Conservation (phyloP, 2,888 invertebrate genomes). For the Latrodectus hesperus region DNA sequence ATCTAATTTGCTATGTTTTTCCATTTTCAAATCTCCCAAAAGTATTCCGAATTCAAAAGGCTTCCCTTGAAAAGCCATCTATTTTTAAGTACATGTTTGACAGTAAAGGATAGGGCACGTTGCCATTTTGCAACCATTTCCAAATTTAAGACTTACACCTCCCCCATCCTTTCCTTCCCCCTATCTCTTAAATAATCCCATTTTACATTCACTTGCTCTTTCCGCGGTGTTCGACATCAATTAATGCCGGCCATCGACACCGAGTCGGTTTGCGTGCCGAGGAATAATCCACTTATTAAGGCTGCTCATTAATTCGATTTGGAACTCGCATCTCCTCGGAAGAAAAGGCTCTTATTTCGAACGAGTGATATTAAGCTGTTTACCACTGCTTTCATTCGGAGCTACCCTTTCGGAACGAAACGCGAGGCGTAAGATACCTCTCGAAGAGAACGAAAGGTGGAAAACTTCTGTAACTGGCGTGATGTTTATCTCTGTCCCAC, state of each 20-base stretch:
- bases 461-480: too few species aligned
- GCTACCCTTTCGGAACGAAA: background rate
- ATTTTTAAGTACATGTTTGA: too few species aligned
- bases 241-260: background rate
- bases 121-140: background rate
- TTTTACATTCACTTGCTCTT: background rate
- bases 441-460: too few species aligned
- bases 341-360: too few species aligned
- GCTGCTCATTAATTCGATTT: background rate
- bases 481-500: too few species aligned
- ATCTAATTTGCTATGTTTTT: too few species aligned
- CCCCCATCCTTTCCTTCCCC: background rate
- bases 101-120: background rate
- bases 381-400: background rate
- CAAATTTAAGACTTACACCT: background rate
- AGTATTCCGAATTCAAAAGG: background rate
- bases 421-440: too few species aligned
- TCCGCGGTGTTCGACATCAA: background rate
- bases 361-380: background rate
- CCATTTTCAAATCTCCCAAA: too few species aligned
- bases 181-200: background rate
- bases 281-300: background rate
- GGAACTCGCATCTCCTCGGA: background rate
- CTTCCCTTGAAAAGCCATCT: too few species aligned
- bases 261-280: background rate